Evolutionary conservation across 2,888 invertebrate species (phyloP), one percentile per base, ranked within the genome.

Genomic region (Asteroscopus sphinx): DNA sequence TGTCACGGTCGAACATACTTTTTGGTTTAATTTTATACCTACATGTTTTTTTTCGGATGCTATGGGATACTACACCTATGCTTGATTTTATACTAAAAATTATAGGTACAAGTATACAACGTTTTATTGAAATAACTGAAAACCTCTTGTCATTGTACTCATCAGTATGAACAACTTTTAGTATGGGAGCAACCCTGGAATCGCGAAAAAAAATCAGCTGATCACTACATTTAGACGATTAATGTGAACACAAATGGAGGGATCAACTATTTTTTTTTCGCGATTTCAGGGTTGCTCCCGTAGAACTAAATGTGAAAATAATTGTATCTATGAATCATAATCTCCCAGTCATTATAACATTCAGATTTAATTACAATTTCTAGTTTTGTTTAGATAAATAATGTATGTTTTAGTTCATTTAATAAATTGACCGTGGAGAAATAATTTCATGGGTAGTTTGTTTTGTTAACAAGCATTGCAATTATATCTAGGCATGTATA

Each of bases 1-100:
- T 95, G 95, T 95, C 95, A 95, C 95, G 95, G 95, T 95, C 95
- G 95, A 53, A 1, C 0, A 1, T 0, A 0, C 0, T n/a, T 59
- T 59, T 61, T 49, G n/a, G 1, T 48, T 16, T n/a, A 1, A 13
- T 12, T 3, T 12, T 3, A 21, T 7, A 21, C 7, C 9, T 11
- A 9, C 7, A 28, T 28, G 25, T 4, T 25, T 28, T 28, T 28
- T 6, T 9, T 28, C 1, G 7, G 28, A 9, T n/a, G n/a, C n/a
- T n/a, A n/a, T n/a, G n/a, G n/a, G n/a, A n/a, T n/a, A 21, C 21
- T 6, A 21, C 6, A 6, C 4, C 21, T 4, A 21, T 21, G 21
- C 21, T 21, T 3, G 21, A 21, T 21, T 3, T 21, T 6, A 4
- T 21, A 21, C 21, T 21, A 21, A 21, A 21, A 21, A 21, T n/a